phyloP scores from a whole-genome alignment of 2,113 vertebrate genomes.

The Tachycineta bicolor region DNA sequence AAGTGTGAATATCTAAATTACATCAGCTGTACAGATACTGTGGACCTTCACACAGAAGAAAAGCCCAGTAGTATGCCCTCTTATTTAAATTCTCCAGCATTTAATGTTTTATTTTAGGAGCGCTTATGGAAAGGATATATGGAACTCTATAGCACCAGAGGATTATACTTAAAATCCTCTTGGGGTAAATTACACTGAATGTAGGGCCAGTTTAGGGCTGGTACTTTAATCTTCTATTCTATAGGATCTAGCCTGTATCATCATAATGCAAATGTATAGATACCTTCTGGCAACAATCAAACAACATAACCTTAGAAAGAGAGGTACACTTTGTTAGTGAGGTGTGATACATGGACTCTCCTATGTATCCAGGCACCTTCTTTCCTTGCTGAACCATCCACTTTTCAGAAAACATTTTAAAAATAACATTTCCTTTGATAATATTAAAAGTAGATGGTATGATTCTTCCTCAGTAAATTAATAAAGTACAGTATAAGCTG shows the following conservation, averaged over 20 bases:
- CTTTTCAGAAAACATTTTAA: conserved; percentile 15
- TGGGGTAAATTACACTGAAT: background rate
- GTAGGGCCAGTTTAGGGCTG: background rate
- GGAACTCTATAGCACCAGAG: conserved; percentile 36
- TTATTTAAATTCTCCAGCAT: background rate
- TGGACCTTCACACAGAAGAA: background rate
- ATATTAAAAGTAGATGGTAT: conserved; percentile 59
- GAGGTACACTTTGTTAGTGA: conserved; percentile 43
- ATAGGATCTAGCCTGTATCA: conserved; percentile 25
- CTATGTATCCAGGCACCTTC: background rate
- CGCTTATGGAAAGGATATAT: background rate
- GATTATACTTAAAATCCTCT: conserved; percentile 18
- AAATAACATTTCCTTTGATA: conserved; percentile 47
- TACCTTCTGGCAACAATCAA: conserved; percentile 36
- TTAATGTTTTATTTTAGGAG: background rate
- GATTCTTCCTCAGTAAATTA: conserved; percentile 41
- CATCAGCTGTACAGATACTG: background rate
- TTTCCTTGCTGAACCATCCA: background rate
- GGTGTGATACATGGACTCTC: background rate
- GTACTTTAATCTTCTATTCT: background rate
- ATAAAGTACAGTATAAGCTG: conserved; percentile 43
- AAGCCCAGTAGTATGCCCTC: background rate
- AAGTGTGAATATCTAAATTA: background rate
- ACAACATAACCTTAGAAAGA: conserved; percentile 48
- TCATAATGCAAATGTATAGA: conserved; percentile 65